A percentile compares a stretch with the other conserved stretches of the same genome.
These are phyloP conservation scores for Hedychridium roseum DNA, from an alignment of 2,888 invertebrate genomes.

Conservation along the genomic window DNA sequence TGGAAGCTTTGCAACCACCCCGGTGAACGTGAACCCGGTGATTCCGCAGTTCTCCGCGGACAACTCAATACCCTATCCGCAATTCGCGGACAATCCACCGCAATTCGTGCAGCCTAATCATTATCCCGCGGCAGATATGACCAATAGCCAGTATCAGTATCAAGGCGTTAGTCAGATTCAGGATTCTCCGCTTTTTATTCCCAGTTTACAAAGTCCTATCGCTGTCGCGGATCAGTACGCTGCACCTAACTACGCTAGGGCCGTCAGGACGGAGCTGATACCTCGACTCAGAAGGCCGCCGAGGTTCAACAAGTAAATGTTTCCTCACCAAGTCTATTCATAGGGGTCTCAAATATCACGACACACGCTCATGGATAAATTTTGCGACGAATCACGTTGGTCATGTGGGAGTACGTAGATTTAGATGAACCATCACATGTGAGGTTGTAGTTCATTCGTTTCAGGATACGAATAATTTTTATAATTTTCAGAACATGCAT, in stretches of 20 bases:
- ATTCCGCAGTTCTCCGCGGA: conserved; percentile 50
- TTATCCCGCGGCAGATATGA: conserved; percentile 43
- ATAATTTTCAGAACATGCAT: too few species aligned
- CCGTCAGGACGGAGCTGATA: conserved; percentile 49
- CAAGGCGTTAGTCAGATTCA: conserved; percentile 48
- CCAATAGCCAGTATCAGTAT: conserved; percentile 46
- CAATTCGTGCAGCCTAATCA: conserved; percentile 53
- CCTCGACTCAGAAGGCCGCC: conserved; percentile 48
- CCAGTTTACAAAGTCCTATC: conserved; percentile 50
- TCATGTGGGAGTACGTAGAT: too few species aligned
- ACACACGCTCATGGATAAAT: too few species aligned
- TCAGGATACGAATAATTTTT: too few species aligned
- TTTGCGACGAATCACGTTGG: too few species aligned
- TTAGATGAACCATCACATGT: too few species aligned
- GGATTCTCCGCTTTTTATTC: conserved; percentile 51
- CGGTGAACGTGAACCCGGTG: conserved; percentile 48
- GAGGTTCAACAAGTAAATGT: conserved; percentile 51
- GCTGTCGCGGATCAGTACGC: conserved; percentile 51
- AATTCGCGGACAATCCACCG: conserved; percentile 46
- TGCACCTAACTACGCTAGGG: conserved; percentile 48
- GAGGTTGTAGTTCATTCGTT: too few species aligned
- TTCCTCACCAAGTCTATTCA: too few species aligned
- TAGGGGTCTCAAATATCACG: too few species aligned
- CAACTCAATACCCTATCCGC: conserved; percentile 48
- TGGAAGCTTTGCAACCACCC: conserved; percentile 42